Evolutionary conservation across 2,888 invertebrate genomes (phyloP).

Genomic region (Fissipunctia ypsillon): DNA sequence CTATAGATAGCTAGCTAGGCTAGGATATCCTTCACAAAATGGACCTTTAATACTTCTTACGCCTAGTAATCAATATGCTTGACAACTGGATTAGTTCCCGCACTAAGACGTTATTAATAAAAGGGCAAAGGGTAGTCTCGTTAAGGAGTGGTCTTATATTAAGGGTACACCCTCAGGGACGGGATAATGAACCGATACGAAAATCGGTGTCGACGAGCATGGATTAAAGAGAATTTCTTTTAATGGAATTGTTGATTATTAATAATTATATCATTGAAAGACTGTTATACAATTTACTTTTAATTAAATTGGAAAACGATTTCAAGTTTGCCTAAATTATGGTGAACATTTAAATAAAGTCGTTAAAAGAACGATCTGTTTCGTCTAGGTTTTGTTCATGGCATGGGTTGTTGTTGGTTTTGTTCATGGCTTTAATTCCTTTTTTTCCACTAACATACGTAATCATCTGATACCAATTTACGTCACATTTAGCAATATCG

Average conservation of each 20-base stretch:
- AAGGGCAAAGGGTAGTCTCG: constrained; percentile 48
- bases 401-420: too few relatives aligned
- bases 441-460: not conserved
- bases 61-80: constrained; percentile 40
- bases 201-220: constrained; percentile 14
- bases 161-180: not conserved
- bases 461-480: not conserved
- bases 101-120: constrained; percentile 43
- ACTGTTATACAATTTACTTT: not conserved
- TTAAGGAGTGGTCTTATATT: constrained; percentile 27
- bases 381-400: too few relatives aligned
- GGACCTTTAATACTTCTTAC: not conserved
- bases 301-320: not conserved
- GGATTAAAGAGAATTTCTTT: not conserved
- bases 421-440: not conserved
- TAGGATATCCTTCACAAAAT: not conserved
- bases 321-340: too few relatives aligned
- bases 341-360: not conserved
- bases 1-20: too few relatives aligned
- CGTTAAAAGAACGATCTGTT: too few relatives aligned
- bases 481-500: not conserved
- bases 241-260: not conserved
- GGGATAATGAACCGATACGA: constrained; percentile 21
- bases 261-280: not conserved
- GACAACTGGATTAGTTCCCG: constrained; percentile 25